Percentiles rank a stretch among this genome's conserved stretches.
Conservation (phyloP, 2,113 vertebrate species). For the Dryoscopus gambensis region DNA sequence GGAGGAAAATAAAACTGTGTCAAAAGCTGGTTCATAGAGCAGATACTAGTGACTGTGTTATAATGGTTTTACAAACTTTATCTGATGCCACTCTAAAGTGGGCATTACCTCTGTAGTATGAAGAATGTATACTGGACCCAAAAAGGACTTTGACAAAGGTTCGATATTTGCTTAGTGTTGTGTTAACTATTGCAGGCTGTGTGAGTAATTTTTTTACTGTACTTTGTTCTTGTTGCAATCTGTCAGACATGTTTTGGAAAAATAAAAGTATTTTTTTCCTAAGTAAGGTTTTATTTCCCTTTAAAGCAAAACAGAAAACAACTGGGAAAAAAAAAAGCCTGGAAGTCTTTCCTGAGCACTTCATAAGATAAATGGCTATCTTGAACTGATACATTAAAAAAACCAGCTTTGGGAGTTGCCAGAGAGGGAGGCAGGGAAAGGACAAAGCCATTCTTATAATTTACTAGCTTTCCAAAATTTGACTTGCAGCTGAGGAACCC, state of each 20-base stretch:
- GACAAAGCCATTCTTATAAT: background rate
- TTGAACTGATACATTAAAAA: background rate
- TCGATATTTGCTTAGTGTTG: background rate
- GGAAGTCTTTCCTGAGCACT: background rate
- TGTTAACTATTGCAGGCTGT: background rate
- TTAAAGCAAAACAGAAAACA: background rate
- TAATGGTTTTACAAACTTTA: background rate
- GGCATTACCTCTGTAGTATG: background rate
- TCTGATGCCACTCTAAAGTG: background rate
- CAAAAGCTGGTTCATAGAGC: background rate
- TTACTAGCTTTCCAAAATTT: background rate
- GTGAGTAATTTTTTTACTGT: constrained; percentile 20
- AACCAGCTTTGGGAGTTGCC: background rate
- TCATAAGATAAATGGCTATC: background rate
- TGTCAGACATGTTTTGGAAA: background rate
- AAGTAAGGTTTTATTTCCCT: background rate
- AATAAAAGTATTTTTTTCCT: constrained; percentile 24
- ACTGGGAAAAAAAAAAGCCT: background rate
- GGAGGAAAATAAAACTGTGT: background rate
- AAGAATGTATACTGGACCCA: background rate
- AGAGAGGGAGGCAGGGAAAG: background rate
- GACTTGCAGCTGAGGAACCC: background rate
- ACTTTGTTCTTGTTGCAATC: background rate
- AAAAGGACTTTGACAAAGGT: background rate
- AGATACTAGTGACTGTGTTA: background rate